Conservation (phyloP, 1,140 invertebrate species). For the Olivierus martensii region DNA sequence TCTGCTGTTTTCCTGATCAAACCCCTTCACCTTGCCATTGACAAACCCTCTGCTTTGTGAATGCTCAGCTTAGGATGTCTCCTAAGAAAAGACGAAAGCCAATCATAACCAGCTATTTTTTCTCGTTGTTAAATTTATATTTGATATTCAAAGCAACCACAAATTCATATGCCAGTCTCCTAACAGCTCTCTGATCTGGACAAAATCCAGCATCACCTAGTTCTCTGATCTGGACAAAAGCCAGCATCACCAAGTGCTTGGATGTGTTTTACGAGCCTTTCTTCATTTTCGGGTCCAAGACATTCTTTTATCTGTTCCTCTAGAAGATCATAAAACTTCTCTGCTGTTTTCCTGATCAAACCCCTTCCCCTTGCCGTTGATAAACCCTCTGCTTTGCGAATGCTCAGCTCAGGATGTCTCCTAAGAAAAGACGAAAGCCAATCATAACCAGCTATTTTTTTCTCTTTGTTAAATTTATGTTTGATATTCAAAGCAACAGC, state of each 20-base stretch:
- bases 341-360: background rate
- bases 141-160: background rate
- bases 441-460: background rate
- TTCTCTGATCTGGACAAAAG: too few species aligned
- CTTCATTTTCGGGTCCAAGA: background rate
- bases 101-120: too few species aligned
- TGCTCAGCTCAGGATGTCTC: background rate
- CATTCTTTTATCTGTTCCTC: background rate
- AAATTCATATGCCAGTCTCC: background rate
- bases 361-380: background rate
- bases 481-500: background rate
- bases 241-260: too few species aligned
- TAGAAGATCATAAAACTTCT: background rate
- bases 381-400: background rate
- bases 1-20: too few species aligned
- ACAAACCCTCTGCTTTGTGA: too few species aligned
- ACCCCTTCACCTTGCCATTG: too few species aligned
- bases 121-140: background rate
- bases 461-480: background rate
- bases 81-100: too few species aligned
- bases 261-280: background rate
- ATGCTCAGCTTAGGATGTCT: too few species aligned
- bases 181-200: background rate
- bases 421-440: background rate
- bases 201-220: background rate